These are phyloP conservation scores for Oriolus oriolus DNA, from an alignment of 2,113 vertebrate genomes.

Conservation along the genomic window DNA sequence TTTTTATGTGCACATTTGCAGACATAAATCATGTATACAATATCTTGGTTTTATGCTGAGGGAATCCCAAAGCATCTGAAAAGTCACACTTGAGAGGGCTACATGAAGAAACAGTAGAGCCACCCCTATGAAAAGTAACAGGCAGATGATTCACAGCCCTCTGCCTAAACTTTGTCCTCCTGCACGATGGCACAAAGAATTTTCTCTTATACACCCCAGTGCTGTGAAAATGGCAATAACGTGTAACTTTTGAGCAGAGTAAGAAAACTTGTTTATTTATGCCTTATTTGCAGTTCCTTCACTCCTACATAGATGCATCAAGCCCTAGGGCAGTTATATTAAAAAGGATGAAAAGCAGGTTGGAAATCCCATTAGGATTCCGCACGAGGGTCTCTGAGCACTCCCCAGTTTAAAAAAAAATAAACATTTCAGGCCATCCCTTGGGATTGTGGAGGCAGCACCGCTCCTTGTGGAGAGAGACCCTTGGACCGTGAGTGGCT, in stretches of 20 bases:
- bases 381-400: background rate
- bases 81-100: background rate
- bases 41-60: background rate
- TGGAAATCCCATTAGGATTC: background rate
- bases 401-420: background rate
- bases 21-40: fast-evolving
- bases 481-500: fast-evolving
- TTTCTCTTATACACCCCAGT: background rate
- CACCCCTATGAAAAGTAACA: background rate
- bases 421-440: background rate
- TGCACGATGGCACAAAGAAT: fast-evolving
- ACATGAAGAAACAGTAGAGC: background rate
- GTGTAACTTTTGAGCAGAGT: background rate
- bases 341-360: background rate
- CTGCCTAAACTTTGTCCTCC: background rate
- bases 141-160: background rate
- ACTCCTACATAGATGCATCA: background rate
- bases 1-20: background rate
- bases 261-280: background rate
- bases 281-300: background rate
- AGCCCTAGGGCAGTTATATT: background rate
- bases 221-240: background rate
- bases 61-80: background rate
- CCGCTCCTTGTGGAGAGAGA: fast-evolving
- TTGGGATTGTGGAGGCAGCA: background rate